phyloP scores from a whole-genome alignment of 2,888 invertebrate species.

The Ischnus inquisitorius region DNA sequence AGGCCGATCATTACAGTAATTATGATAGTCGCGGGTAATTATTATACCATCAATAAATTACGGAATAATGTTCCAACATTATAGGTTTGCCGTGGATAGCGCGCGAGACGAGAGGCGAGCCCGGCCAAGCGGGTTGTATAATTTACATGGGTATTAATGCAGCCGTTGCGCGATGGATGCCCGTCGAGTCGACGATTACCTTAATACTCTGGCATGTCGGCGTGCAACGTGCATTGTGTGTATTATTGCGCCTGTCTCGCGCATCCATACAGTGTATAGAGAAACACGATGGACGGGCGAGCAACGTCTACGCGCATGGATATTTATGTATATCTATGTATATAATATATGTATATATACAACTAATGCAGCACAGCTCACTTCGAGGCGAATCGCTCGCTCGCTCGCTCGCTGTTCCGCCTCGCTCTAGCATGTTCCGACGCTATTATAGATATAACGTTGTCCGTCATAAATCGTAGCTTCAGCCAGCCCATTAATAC shows the following conservation, averaged over 20 bases:
- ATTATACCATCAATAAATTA: slow-evolving; percentile 76
- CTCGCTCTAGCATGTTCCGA: slow-evolving; percentile 13
- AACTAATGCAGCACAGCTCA: slow-evolving; percentile 26
- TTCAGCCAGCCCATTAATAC: slow-evolving; percentile 19
- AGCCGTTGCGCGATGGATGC: slow-evolving; percentile 68
- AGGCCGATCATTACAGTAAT: slow-evolving; percentile 75
- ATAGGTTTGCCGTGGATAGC: slow-evolving; percentile 69
- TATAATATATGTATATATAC: background rate
- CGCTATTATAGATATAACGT: slow-evolving; percentile 32
- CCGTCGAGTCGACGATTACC: slow-evolving; percentile 71
- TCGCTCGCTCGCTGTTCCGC: slow-evolving; percentile 26
- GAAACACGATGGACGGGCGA: slow-evolving; percentile 36
- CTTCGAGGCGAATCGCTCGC: slow-evolving; percentile 28
- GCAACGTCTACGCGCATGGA: background rate
- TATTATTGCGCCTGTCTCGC: slow-evolving; percentile 71
- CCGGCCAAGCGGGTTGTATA: slow-evolving; percentile 67
- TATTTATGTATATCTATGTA: background rate
- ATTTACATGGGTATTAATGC: slow-evolving; percentile 75
- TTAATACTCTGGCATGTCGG: slow-evolving; percentile 68
- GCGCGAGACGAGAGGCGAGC: slow-evolving; percentile 20
- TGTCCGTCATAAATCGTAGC: slow-evolving; percentile 26
- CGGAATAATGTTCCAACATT: slow-evolving; percentile 74
- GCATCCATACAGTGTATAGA: slow-evolving; percentile 40
- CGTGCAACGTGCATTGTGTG: slow-evolving; percentile 65
- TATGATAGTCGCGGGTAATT: slow-evolving; percentile 74